Evolutionary conservation across 2,797 vertebrate species (phyloP).

Genomic region (Esox masquinongy): DNA sequence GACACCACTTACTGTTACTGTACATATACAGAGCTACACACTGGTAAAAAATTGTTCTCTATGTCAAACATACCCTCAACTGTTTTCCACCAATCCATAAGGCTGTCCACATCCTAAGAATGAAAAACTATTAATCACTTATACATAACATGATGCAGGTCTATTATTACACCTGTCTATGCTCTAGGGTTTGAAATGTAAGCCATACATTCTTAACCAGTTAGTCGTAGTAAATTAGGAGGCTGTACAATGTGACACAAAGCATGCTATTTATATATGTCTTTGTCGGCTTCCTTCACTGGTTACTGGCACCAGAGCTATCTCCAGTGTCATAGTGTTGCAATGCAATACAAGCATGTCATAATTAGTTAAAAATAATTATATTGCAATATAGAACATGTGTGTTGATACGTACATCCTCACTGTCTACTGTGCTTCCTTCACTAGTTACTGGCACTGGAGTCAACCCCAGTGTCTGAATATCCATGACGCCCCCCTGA

Average conservation of each 20-base stretch:
- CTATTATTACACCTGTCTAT: no score
- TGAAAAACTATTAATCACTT: not conserved
- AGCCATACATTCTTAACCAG: no score
- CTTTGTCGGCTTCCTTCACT: no score
- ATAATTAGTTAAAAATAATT: not conserved
- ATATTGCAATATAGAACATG: not conserved
- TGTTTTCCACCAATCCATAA: conserved; percentile 62
- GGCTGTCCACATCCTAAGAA: conserved; percentile 61
- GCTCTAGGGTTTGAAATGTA: no score
- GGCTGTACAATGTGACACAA: no score
- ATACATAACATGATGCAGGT: not conserved
- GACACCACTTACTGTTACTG: no score
- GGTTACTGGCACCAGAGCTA: no score
- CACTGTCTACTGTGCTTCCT: conserved; percentile 44
- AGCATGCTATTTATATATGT: no score
- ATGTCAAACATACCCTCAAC: conserved; percentile 47
- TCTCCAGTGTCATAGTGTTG: not conserved
- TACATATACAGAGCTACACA: not conserved
- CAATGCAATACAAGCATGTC: not conserved
- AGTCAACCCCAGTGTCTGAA: conserved; percentile 49
- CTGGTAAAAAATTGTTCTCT: not conserved
- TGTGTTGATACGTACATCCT: conserved; percentile 47
- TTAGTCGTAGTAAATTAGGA: no score
- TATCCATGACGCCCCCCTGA: conserved; percentile 46
- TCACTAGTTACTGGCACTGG: conserved; percentile 42